A percentile compares a stretch with the other conserved stretches of the same genome.
Conservation (phyloP, 1,140 invertebrate species). For the Scylla paramamosain region DNA sequence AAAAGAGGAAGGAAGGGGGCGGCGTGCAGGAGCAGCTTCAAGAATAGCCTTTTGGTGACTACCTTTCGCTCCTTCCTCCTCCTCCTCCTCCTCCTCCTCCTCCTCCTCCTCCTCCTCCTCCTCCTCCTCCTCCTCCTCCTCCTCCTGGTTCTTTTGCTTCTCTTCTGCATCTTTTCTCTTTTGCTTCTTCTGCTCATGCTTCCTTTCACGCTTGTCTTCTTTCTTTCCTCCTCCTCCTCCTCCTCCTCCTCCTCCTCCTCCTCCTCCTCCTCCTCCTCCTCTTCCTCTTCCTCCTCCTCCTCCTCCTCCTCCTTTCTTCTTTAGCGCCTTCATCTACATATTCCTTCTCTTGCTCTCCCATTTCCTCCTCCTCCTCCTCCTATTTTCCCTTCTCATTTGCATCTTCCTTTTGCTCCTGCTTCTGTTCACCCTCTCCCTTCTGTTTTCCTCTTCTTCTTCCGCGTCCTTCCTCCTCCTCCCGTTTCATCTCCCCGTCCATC, state of each 20-base stretch:
- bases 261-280: neutral
- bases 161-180: neutral
- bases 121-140: neutral
- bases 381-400: too few relatives aligned
- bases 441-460: neutral
- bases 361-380: neutral
- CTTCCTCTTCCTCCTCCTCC: neutral
- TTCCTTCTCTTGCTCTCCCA: neutral
- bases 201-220: too few relatives aligned
- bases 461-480: neutral
- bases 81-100: neutral
- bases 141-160: neutral
- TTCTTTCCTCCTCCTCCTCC: neutral
- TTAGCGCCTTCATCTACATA: too few relatives aligned
- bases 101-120: neutral
- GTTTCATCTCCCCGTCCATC: neutral
- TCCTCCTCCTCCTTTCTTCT: neutral
- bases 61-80: neutral
- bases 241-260: neutral
- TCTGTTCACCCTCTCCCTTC: neutral
- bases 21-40: neutral
- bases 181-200: neutral
- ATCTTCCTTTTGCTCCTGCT: neutral
- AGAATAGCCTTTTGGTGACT: neutral
- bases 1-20: neutral